Percentiles rank a stretch among this genome's conserved stretches.
Evolutionary conservation across 2,113 vertebrate genomes (phyloP).

Genomic region (Globicephala melas): DNA sequence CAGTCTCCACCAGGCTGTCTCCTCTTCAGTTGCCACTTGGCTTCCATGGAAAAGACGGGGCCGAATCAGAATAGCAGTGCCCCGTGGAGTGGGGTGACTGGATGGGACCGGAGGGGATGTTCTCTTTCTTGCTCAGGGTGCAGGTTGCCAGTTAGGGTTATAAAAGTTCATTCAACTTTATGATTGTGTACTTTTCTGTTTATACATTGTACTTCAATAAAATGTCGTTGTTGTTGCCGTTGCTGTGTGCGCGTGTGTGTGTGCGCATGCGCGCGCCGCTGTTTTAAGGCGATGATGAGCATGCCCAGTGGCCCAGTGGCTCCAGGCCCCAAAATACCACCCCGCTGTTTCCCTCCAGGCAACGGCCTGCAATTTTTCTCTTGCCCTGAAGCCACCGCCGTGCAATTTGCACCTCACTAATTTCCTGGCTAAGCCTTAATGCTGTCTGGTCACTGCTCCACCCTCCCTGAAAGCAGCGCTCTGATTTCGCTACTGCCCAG

Average conservation of each 20-base stretch:
- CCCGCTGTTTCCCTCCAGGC: conserved; percentile 58
- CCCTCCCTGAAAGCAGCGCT: not conserved
- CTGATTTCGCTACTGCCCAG: not conserved
- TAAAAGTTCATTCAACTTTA: not conserved
- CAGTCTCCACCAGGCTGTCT: not conserved
- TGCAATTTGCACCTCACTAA: conserved; percentile 74
- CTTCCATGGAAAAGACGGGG: not conserved
- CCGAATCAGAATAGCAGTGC: not conserved
- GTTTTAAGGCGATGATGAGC: not conserved
- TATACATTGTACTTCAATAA: not conserved
- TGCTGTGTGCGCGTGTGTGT: not conserved
- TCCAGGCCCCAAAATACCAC: conserved; percentile 60
- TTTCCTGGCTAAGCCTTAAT: conserved; percentile 54
- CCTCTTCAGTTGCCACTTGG: not conserved
- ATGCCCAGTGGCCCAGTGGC: conserved; percentile 3
- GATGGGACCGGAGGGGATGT: not conserved
- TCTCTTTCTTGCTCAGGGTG: not conserved
- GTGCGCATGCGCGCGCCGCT: not conserved
- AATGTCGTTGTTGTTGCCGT: not conserved
- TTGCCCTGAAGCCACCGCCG: conserved; percentile 59
- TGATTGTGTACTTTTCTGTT: not conserved
- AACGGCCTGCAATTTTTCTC: conserved; percentile 68
- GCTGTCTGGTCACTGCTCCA: conserved; percentile 6
- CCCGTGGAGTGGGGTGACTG: not conserved
- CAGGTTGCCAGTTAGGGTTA: not conserved